Conservation (phyloP, 2,113 vertebrate species). For the Sebastes fasciatus region DNA sequence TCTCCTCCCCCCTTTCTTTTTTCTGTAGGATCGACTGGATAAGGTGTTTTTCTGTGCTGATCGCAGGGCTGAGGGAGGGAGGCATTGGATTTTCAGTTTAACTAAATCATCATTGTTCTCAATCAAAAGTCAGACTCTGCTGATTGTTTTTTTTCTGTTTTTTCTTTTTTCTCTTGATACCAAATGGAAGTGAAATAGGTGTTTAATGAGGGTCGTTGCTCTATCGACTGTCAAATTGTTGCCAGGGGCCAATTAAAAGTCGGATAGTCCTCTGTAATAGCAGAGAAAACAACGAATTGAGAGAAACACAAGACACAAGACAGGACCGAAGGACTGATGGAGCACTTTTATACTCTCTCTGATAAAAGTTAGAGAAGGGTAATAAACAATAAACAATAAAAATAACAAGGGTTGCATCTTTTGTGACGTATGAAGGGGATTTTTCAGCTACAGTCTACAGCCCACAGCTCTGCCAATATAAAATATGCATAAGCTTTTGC, state of each 20-base stretch:
- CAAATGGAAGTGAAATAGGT: constrained; percentile 68
- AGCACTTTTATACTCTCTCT: constrained; percentile 12
- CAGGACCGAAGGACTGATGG: constrained; percentile 8
- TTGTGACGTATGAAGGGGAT: background rate
- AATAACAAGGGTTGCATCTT: background rate
- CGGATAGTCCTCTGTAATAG: constrained; percentile 30
- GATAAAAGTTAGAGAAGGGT: background rate
- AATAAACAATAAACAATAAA: background rate
- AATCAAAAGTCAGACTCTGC: constrained; percentile 76
- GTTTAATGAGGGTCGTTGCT: constrained; percentile 70
- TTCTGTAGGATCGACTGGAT: constrained; percentile 84
- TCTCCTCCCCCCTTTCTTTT: background rate
- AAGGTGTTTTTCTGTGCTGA: constrained; percentile 85
- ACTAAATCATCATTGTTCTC: constrained; percentile 83
- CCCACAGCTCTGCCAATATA: background rate
- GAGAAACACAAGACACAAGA: constrained; percentile 31
- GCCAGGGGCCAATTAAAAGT: constrained; percentile 71
- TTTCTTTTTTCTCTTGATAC: constrained; percentile 41
- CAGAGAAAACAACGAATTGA: constrained; percentile 34
- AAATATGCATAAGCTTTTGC: background rate
- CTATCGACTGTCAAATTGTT: constrained; percentile 71
- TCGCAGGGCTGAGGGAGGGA: constrained; percentile 80
- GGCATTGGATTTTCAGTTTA: constrained; percentile 82
- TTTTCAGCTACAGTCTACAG: background rate
- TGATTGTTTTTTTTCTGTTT: constrained; percentile 60